These are phyloP conservation scores for Diplodus sargus DNA, from an alignment of 2,797 vertebrate species.

Conservation along the genomic window DNA sequence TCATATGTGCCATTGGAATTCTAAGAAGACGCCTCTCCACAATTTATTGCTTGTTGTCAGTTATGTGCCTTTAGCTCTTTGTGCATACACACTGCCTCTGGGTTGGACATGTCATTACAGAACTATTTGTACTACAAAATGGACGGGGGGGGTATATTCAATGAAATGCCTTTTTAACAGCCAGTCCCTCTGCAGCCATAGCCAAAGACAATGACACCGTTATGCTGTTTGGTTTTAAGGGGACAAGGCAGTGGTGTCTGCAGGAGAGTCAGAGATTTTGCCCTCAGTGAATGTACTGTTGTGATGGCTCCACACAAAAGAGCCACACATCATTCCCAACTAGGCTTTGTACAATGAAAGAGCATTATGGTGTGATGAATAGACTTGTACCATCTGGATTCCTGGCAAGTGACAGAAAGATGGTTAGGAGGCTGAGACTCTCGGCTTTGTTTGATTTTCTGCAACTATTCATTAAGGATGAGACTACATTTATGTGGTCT, in stretches of 20 bases:
- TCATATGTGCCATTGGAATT: slow-evolving; percentile 54
- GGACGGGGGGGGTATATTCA: slow-evolving; percentile 62
- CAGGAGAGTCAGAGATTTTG: slow-evolving; percentile 62
- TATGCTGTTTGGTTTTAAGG: slow-evolving; percentile 65
- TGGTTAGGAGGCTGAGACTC: slow-evolving; percentile 63
- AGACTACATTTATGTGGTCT: slow-evolving; percentile 62
- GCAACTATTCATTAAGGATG: slow-evolving; percentile 55
- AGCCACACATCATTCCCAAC: slow-evolving; percentile 76
- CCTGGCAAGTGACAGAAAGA: slow-evolving; percentile 70
- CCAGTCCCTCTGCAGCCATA: slow-evolving; percentile 49
- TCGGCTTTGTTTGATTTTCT: slow-evolving; percentile 65
- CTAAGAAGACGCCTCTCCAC: slow-evolving; percentile 42
- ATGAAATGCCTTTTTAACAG: slow-evolving; percentile 73
- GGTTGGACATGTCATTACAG: slow-evolving; percentile 52
- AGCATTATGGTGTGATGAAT: slow-evolving; percentile 78
- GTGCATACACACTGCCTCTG: slow-evolving; percentile 47
- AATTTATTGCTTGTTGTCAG: slow-evolving; percentile 60
- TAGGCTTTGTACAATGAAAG: slow-evolving; percentile 74
- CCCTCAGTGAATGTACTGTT: slow-evolving; percentile 80
- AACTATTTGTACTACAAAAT: slow-evolving; percentile 70
- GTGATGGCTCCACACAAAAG: slow-evolving; percentile 77
- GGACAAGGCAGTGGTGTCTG: slow-evolving; percentile 72
- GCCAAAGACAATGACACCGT: slow-evolving; percentile 72
- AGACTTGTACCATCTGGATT: slow-evolving; percentile 77
- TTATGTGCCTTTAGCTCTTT: slow-evolving; percentile 66